These are phyloP conservation scores for Nyctibius bracteatus DNA, from an alignment of 2,113 vertebrate species.

Conservation along the genomic window DNA sequence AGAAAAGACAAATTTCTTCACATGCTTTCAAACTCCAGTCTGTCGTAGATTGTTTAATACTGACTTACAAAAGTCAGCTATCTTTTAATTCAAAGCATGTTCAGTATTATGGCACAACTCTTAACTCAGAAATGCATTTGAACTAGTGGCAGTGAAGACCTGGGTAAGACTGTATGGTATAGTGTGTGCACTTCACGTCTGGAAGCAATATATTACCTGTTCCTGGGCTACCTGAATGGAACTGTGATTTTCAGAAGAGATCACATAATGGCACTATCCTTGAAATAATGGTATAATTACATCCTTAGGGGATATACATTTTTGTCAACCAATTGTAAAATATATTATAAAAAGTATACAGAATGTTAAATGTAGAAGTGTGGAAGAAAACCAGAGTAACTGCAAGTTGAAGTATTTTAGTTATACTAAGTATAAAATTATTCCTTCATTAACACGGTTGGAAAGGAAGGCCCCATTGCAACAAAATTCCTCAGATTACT, in stretches of 20 bases:
- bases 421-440: no score
- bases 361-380: not conserved
- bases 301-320: not conserved
- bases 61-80: not conserved
- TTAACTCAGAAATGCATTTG: not conserved
- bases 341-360: not conserved
- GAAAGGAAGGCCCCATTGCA: not conserved
- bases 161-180: not conserved
- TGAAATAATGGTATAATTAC: not conserved
- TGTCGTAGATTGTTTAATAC: not conserved
- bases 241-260: not conserved
- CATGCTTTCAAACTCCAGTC: not conserved
- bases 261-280: not conserved
- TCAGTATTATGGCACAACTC: not conserved
- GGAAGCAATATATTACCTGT: not conserved
- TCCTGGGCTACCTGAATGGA: not conserved
- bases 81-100: not conserved
- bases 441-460: not conserved
- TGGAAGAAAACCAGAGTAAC: not conserved
- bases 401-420: not conserved
- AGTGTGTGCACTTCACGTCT: not conserved
- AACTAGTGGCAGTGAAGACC: not conserved
- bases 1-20: not conserved
- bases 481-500: not conserved
- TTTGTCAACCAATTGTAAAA: not conserved